phyloP scores from a whole-genome alignment of 2,113 vertebrate genomes.

The Salvelinus namaycush region DNA sequence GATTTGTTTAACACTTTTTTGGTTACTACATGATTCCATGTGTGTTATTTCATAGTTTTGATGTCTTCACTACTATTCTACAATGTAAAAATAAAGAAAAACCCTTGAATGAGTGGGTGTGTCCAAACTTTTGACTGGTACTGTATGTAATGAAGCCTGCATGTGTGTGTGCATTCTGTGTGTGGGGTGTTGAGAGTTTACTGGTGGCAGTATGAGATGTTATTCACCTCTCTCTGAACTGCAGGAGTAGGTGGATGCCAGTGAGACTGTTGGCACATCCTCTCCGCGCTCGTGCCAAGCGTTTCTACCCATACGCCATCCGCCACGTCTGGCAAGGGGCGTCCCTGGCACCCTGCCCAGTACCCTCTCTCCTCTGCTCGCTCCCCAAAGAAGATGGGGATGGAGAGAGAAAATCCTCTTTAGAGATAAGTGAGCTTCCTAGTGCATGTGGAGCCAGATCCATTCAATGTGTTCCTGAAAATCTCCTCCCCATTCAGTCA shows the following conservation, averaged over 20 bases:
- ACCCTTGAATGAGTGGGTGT: no score
- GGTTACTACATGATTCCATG: no score
- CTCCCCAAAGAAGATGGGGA: conserved; percentile 49
- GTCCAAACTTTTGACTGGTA: no score
- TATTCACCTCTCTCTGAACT: conserved; percentile 75
- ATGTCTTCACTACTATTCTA: no score
- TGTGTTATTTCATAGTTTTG: no score
- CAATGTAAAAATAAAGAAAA: no score
- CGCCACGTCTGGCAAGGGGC: conserved; percentile 43
- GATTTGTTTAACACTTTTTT: no score
- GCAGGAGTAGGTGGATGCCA: conserved; percentile 54
- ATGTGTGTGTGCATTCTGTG: conserved; percentile 5
- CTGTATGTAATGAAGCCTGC: no score
- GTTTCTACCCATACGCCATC: conserved; percentile 60
- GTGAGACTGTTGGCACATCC: conserved; percentile 62
- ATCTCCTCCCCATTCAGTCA: conserved; percentile 2
- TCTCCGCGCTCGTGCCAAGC: conserved; percentile 55
- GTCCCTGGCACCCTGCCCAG: conserved; percentile 56
- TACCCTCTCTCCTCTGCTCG: neutral
- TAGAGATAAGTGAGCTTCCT: conserved; percentile 15
- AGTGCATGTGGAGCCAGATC: conserved; percentile 20
- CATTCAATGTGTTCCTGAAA: conserved; percentile 43
- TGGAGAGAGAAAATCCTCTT: conserved; percentile 46
- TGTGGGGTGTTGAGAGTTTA: conserved; percentile 31
- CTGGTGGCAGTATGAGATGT: conserved; percentile 47